Percentiles rank a stretch among this genome's conserved stretches.
Evolutionary conservation across 1,140 invertebrate species (phyloP).

Genomic region (Panagrolaimus sp.): DNA sequence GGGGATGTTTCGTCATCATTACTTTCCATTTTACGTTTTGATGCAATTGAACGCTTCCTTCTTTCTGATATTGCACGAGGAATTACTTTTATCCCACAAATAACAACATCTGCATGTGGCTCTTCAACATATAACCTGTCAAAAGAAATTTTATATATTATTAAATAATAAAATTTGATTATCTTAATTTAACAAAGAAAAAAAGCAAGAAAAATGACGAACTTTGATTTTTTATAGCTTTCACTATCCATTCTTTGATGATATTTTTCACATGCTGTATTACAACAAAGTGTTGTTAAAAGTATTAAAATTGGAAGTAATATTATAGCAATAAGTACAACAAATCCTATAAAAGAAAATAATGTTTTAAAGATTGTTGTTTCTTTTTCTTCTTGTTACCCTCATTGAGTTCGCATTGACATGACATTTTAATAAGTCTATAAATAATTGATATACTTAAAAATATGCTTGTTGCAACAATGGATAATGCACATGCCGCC

Average conservation of each 20-base stretch:
- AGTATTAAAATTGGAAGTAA: conserved; percentile 35
- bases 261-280: conserved; percentile 30
- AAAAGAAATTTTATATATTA: background rate
- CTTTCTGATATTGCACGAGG: background rate
- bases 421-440: conserved; percentile 24
- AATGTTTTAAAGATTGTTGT: background rate
- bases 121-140: background rate
- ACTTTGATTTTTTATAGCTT: background rate
- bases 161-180: background rate
- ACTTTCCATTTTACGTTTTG: background rate
- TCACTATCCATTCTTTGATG: conserved; percentile 13
- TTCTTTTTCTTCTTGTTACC: background rate
- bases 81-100: background rate
- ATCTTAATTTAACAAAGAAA: too few species aligned
- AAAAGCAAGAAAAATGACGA: background rate
- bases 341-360: conserved; percentile 23
- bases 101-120: background rate
- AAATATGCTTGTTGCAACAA: conserved; percentile 26
- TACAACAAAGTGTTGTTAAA: conserved; percentile 33
- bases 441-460: conserved; percentile 31
- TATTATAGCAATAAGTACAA: conserved; percentile 32
- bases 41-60: too few species aligned
- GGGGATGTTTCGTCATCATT: background rate
- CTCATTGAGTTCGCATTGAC: conserved; percentile 33
- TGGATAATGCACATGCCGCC: conserved; percentile 19